Conservation (phyloP, 2,888 invertebrate genomes). For the Biston betularia region DNA sequence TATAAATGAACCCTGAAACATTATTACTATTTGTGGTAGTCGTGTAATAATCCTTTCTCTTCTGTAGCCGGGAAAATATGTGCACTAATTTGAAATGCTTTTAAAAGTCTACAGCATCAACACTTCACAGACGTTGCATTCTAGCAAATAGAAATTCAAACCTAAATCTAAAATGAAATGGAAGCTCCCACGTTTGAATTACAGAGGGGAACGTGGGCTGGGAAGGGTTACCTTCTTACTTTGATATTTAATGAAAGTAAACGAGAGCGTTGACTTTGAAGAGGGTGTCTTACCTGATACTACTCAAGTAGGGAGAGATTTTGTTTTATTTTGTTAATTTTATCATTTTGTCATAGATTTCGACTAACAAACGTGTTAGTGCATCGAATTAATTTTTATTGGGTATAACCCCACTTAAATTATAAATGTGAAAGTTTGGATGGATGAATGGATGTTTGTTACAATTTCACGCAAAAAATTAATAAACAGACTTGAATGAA, state of each 20-base stretch:
- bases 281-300: constrained; percentile 8
- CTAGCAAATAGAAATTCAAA: constrained; percentile 32
- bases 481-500: no score
- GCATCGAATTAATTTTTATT: no score
- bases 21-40: no score
- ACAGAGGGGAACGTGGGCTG: constrained; percentile 5
- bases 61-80: no score
- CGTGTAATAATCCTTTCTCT: no score
- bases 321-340: constrained; percentile 1
- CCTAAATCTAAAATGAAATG: constrained; percentile 38
- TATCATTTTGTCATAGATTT: neutral
- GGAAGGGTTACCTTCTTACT: constrained; percentile 13
- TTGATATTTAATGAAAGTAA: constrained; percentile 23
- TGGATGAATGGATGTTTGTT: no score
- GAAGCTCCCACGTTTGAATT: constrained; percentile 26
- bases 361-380: neutral
- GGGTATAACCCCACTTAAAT: no score
- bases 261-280: constrained; percentile 20
- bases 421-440: no score
- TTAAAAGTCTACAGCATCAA: neutral
- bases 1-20: no score
- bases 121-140: constrained; percentile 35
- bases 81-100: constrained; percentile 4
- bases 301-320: constrained; percentile 2
- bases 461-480: no score